Base-by-base conservation (phyloP, 1,140 invertebrate species). In the Platyura marginata region DNA sequence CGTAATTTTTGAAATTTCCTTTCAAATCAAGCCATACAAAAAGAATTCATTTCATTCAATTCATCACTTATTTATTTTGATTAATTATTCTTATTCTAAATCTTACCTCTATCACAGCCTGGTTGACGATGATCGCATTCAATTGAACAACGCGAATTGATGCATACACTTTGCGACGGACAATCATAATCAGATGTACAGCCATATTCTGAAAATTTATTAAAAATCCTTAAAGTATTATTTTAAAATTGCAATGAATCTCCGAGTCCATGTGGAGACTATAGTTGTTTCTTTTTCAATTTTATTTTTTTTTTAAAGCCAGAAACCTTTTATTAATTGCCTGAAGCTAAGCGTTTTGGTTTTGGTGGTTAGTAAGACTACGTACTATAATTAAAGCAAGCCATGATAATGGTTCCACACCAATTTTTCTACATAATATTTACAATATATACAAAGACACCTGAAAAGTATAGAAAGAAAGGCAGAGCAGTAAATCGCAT, bases 61-160 rank as follows among this genome's bases (percentile, higher is more conserved):
- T 36, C 9, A n/a, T 9, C 15, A 11, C 10, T 36, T 10, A 10
- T 9, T 16, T n/a, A n/a, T n/a, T n/a, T n/a, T n/a, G n/a, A n/a
- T n/a, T n/a, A n/a, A 36, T n/a, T 9, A 36, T 36, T 18, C 6
- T 9, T 18, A 6, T 36, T 9, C 10, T 18, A 36, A 29, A 21
- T 49, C 47, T 52, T 67, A 81, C 82, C 77, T 71, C 77, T 75
- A 18, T 79, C 69, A 52, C 83, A 87, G 40, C 82, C 71, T 20
- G 83, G 77, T 53, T 79, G 74, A 61, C 87, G 83, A 52, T 80
- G 64, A 48, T 80, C 64, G 51, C 80, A 84, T 11, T 79, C 81
- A 58, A 83, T 84, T 29, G 75, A 65, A 51, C 87, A 91, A 43
- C 77, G 70, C 4, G 76, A 70, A 53, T 78, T 72, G 45, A 85